Evolutionary conservation across 2,888 invertebrate genomes (phyloP).

Genomic region (Drosophila neotestacea): DNA sequence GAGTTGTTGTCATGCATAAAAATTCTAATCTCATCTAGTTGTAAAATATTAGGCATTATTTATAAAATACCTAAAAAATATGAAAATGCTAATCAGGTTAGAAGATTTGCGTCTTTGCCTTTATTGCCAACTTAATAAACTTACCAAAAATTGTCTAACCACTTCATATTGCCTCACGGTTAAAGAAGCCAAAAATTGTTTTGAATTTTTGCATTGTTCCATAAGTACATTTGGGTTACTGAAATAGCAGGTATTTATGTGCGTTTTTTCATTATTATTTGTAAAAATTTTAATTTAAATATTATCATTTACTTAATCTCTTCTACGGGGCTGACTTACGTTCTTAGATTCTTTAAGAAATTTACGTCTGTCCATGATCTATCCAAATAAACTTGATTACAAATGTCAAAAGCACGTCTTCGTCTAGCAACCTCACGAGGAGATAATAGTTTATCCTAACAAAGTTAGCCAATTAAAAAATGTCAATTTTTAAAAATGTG

Average conservation of each 20-base stretch:
- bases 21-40: too few relatives aligned
- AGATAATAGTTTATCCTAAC: constrained; percentile 71
- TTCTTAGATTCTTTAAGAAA: constrained; percentile 73
- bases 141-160: constrained; percentile 70
- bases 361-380: constrained; percentile 80
- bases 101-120: too few relatives aligned
- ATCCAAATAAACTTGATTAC: constrained; percentile 81
- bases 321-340: constrained; percentile 20
- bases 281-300: not conserved
- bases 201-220: constrained; percentile 70
- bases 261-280: not conserved
- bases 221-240: constrained; percentile 70
- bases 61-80: too few relatives aligned
- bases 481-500: not conserved
- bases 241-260: not conserved
- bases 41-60: too few relatives aligned
- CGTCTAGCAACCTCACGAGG: constrained; percentile 79
- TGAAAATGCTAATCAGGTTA: too few relatives aligned
- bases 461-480: not conserved
- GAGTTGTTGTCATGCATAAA: too few relatives aligned
- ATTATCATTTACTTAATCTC: not conserved
- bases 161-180: constrained; percentile 71
- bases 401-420: constrained; percentile 72
- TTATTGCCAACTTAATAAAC: not conserved
- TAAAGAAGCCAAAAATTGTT: constrained; percentile 54